Percentiles rank a stretch among this genome's conserved stretches.
Evolutionary conservation across 2,797 vertebrate species (phyloP).

Genomic region (Sternotherus odoratus): DNA sequence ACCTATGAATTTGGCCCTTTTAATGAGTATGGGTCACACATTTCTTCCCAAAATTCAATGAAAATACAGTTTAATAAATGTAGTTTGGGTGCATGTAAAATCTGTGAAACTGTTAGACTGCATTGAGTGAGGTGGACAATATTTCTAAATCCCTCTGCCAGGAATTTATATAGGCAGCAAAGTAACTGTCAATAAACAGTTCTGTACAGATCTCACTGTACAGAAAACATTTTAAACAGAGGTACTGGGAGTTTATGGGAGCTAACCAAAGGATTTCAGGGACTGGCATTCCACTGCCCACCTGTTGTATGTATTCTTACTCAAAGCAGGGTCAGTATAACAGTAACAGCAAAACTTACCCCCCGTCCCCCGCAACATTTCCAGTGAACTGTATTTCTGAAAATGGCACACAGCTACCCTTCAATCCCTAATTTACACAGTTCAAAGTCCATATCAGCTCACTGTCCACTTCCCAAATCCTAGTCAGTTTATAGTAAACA

Average conservation of each 20-base stretch:
- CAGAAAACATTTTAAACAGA: not conserved
- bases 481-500: not conserved
- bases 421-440: not conserved
- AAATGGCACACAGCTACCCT: not conserved
- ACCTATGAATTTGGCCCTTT: not conserved
- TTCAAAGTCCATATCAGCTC: not conserved
- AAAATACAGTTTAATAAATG: not conserved
- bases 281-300: not conserved
- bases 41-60: not conserved
- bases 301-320: not conserved
- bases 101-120: rapidly evolving
- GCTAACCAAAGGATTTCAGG: not conserved
- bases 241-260: not conserved
- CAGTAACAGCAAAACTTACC: not conserved
- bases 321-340: not conserved
- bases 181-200: not conserved
- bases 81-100: not conserved
- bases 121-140: not conserved
- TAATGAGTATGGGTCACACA: not conserved
- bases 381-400: not conserved
- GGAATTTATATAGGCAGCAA: not conserved
- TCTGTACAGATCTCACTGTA: not conserved
- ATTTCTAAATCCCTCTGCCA: not conserved
- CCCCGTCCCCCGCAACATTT: not conserved
- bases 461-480: not conserved